Evolutionary conservation across 2,113 vertebrate genomes (phyloP).

Genomic region (Empidonax traillii): DNA sequence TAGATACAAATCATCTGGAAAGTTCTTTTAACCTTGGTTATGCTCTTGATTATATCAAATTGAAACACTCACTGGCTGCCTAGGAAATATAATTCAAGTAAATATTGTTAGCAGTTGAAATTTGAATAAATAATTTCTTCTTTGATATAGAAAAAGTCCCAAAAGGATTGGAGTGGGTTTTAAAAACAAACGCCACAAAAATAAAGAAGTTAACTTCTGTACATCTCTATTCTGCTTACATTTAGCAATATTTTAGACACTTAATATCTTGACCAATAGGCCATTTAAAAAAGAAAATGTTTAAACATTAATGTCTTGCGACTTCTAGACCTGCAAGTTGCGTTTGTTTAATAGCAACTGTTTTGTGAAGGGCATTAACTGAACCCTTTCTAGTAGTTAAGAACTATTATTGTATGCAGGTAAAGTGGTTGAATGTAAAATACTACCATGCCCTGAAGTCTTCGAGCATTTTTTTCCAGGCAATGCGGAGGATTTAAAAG

Average conservation of each 20-base stretch:
- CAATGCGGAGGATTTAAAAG: not conserved
- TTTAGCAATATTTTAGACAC: not conserved
- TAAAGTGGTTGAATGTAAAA: not conserved
- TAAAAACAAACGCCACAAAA: not conserved
- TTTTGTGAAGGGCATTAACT: not conserved
- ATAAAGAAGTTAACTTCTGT: not conserved
- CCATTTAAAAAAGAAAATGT: not conserved
- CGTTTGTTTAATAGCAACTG: not conserved
- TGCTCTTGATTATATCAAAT: not conserved
- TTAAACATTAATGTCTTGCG: not conserved
- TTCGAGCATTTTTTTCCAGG: not conserved
- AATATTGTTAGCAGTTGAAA: not conserved
- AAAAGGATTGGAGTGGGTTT: rapidly evolving
- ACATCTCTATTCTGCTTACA: not conserved
- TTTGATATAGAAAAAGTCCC: not conserved
- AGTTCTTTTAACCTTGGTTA: not conserved
- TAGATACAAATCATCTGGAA: not conserved
- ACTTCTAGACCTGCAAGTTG: not conserved
- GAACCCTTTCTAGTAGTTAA: not conserved
- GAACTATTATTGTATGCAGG: not conserved
- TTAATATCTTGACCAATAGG: not conserved
- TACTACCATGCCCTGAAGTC: not conserved
- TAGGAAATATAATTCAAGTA: not conserved
- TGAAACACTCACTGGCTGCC: not conserved
- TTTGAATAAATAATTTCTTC: not conserved